Base-by-base conservation (phyloP, 2,113 vertebrate species). In the Cranoglanis bouderius region DNA sequence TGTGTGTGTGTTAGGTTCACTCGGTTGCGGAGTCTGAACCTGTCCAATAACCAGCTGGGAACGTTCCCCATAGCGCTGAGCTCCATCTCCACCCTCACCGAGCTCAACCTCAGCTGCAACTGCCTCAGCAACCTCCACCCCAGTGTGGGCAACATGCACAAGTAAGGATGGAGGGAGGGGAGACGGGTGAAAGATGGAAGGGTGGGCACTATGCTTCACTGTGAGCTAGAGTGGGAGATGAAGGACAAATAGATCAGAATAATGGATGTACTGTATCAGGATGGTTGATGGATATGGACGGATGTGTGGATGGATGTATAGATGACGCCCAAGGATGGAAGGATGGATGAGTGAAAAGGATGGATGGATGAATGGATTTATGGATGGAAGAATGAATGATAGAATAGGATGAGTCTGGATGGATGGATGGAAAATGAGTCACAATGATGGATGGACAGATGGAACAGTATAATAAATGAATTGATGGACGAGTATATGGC, bases 21-120 rank as follows among this genome's bases (percentile, higher is more conserved):
- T 90, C 97, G 98, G 89, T 93, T 99, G 94, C 98, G 97, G 93
- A 99, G 98, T 94, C 97, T 99, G 94, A 99, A 99, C 94, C 96
- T 99, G 91, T 99, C 98, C 74, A 99, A 97, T 94, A 99, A 99
- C 94, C 97, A 98, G 90, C 95, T 99, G 85, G 95, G 96, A 90
- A 96, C 96, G 65, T 99, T 99, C 90, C 98, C 98, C 0, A 65
- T 95, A 92, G 96, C 96, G 16, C 96, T 99, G 88, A 99, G 98
- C 92, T 94, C 93, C 92, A 98, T 99, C 91, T 94, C 96, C 67
- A 98, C 97, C 0, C 94, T 99, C 92, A 97, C 96, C 0, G 98
- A 99, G 90, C 96, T 99, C 93, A 99, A 99, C 21, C 96, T 99
- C 93, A 99, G 98, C 93, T 98, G 98, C 94, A 99, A 99, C 85